These are phyloP conservation scores for Pogonomyrmex californicus DNA, from an alignment of 1,140 invertebrate species.

Conservation along the genomic window DNA sequence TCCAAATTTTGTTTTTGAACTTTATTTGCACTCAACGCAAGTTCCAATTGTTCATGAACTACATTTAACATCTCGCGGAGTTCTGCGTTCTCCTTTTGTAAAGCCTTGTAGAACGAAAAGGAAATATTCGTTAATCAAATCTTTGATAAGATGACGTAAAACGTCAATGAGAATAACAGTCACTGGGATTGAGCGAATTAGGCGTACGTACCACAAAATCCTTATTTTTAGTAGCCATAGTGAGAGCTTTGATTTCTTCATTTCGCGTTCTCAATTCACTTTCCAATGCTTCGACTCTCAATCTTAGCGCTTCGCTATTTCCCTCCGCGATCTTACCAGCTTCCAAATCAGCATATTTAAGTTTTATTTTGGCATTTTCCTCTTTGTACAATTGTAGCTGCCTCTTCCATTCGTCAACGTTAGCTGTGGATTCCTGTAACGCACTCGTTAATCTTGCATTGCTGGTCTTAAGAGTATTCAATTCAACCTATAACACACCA, in stretches of 20 bases:
- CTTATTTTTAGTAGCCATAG: slow-evolving; percentile 86
- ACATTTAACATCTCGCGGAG: slow-evolving; percentile 91
- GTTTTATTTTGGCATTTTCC: slow-evolving; percentile 96
- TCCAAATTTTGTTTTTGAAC: slow-evolving; percentile 94
- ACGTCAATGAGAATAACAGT: background rate
- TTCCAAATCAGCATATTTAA: slow-evolving; percentile 91
- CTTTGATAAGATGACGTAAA: background rate
- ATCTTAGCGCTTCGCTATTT: slow-evolving; percentile 89
- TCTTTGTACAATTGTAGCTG: slow-evolving; percentile 98
- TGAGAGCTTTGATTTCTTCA: slow-evolving; percentile 90
- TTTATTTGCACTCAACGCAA: slow-evolving; percentile 93
- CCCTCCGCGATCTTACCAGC: slow-evolving; percentile 88
- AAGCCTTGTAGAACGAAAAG: slow-evolving; percentile 84
- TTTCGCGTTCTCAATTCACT: slow-evolving; percentile 92
- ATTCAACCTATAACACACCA: slow-evolving; percentile 89
- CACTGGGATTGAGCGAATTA: background rate
- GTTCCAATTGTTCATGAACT: slow-evolving; percentile 94
- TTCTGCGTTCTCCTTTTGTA: slow-evolving; percentile 92
- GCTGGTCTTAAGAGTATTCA: slow-evolving; percentile 98
- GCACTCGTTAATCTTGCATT: slow-evolving; percentile 97
- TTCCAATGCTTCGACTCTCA: slow-evolving; percentile 92
- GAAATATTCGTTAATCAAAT: slow-evolving; percentile 40
- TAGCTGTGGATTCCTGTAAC: slow-evolving; percentile 98
- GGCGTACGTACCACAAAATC: slow-evolving; percentile 84
- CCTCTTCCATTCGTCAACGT: slow-evolving; percentile 99